These are phyloP conservation scores for Myotis brandtii DNA, from an alignment of 2,113 vertebrate species.

Conservation along the genomic window DNA sequence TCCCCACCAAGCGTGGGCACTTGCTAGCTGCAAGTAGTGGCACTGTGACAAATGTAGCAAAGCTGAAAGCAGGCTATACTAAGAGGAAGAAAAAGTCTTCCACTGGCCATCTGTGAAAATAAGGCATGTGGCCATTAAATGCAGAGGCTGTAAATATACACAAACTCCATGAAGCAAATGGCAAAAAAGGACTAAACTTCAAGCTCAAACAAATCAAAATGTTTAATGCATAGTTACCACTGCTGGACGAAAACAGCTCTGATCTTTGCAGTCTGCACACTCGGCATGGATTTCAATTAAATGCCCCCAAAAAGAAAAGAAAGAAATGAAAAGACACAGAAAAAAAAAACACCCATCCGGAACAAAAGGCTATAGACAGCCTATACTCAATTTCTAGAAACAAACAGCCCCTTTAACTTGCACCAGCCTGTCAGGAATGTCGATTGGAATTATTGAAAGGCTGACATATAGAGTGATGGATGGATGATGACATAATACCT, in stretches of 20 bases:
- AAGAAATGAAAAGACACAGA: slow-evolving; percentile 72
- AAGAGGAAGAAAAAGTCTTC: slow-evolving; percentile 85
- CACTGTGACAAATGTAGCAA: slow-evolving; percentile 88
- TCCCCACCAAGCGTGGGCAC: slow-evolving; percentile 86
- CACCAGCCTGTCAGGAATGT: slow-evolving; percentile 68
- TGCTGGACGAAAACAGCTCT: slow-evolving; percentile 79
- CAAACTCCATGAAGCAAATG: slow-evolving; percentile 88
- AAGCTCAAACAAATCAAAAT: slow-evolving; percentile 85
- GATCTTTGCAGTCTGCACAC: slow-evolving; percentile 80
- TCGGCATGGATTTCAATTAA: slow-evolving; percentile 81
- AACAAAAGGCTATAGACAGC: slow-evolving; percentile 76
- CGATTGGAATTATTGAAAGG: slow-evolving; percentile 74
- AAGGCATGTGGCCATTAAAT: slow-evolving; percentile 90
- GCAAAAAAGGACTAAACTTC: slow-evolving; percentile 83
- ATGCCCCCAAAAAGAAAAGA: slow-evolving; percentile 74
- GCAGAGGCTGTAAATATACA: slow-evolving; percentile 90
- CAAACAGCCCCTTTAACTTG: slow-evolving; percentile 70
- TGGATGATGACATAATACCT: slow-evolving; percentile 79
- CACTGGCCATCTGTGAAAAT: slow-evolving; percentile 92
- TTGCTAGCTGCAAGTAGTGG: slow-evolving; percentile 87
- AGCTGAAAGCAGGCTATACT: slow-evolving; percentile 85
- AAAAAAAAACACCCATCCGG: slow-evolving; percentile 52
- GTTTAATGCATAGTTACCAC: slow-evolving; percentile 83
- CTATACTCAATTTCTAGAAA: slow-evolving; percentile 69
- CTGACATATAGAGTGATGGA: slow-evolving; percentile 78